Base-by-base conservation (phyloP, 2,113 vertebrate genomes). In the Myocastor coypus region DNA sequence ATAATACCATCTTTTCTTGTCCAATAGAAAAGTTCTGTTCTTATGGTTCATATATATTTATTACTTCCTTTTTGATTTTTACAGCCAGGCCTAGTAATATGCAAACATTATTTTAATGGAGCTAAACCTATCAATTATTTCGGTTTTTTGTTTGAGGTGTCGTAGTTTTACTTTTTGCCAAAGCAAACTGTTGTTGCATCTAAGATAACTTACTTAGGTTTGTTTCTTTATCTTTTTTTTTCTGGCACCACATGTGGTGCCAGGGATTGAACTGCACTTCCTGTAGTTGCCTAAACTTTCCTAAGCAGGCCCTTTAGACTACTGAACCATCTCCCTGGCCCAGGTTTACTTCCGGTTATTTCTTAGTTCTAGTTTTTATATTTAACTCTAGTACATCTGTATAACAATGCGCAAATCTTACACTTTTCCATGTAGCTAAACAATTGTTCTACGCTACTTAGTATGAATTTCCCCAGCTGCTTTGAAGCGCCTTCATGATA, bases 11-110 rank as follows among this genome's bases (percentile, higher is more conserved):
- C 1, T 64, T 63, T 89, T 64, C 63, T 73, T 89, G 57, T n/a
- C 37, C 61, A 87, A 59, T 73, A 71, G 59, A 92, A 92, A 61
- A 87, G 7, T 12, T 91, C 40, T 66, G 1, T 26, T 84, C 22
- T 40, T 81, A 92, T 42, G 52, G 68, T 46, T 4, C 20, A 50
- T 83, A 61, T 55, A 46, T 78, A 59, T 50, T 71, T 57, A 73
- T 77, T 46, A 63, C 77, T 92, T 92, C 66, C 2, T 5, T 71
- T 94, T 75, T 85, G 59, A 93, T 91, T 94, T 90, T 96, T 3
- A 77, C 91, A 40, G 81, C 63, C 55, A 40, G 55, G 22, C 46
- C 5, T 75, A 78, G 34, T 77, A 4, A 40, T 78, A 40, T n/a
- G 1, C 7, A 89, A 75, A 94, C 34, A n/a, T 46, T 81, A 37